Conservation (phyloP, 2,888 invertebrate species). For the Pardosa pseudoannulata region DNA sequence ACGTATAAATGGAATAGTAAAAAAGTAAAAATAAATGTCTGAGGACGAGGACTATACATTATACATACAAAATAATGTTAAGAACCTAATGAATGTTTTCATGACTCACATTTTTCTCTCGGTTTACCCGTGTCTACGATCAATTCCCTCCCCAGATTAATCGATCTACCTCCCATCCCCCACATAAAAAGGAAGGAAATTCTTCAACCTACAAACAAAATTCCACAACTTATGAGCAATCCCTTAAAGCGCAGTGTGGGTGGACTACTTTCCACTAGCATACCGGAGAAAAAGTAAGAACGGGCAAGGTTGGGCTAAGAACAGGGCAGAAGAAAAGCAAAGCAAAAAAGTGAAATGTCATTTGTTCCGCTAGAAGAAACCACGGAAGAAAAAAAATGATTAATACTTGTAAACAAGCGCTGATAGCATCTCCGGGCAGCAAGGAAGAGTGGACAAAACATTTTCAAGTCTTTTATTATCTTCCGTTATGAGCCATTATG, state of each 20-base stretch:
- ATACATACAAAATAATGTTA: too few species aligned
- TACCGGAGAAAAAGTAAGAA: constrained; percentile 23
- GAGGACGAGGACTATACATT: too few species aligned
- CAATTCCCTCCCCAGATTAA: too few species aligned
- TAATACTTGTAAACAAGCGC: constrained; percentile 71
- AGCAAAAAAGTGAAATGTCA: constrained; percentile 60
- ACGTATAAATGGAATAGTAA: too few species aligned
- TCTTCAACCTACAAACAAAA: constrained; percentile 35
- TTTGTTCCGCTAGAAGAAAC: constrained; percentile 72
- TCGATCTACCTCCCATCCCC: too few species aligned
- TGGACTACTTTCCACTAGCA: constrained; percentile 57
- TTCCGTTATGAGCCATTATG: constrained; percentile 68
- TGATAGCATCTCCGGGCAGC: constrained; percentile 64
- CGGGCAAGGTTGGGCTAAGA: constrained; percentile 47
- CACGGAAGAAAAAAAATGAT: constrained; percentile 65
- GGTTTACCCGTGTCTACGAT: too few species aligned
- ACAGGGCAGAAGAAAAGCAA: constrained; percentile 45
- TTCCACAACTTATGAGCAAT: constrained; percentile 20
- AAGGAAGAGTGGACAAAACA: constrained; percentile 64
- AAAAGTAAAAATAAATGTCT: too few species aligned
- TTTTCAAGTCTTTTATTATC: constrained; percentile 69
- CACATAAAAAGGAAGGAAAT: too few species aligned
- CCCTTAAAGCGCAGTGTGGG: constrained; percentile 44
- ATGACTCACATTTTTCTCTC: too few species aligned
- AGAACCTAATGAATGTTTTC: too few species aligned